These are phyloP conservation scores for Neogobius melanostomus DNA, from an alignment of 2,113 vertebrate genomes.

Conservation along the genomic window DNA sequence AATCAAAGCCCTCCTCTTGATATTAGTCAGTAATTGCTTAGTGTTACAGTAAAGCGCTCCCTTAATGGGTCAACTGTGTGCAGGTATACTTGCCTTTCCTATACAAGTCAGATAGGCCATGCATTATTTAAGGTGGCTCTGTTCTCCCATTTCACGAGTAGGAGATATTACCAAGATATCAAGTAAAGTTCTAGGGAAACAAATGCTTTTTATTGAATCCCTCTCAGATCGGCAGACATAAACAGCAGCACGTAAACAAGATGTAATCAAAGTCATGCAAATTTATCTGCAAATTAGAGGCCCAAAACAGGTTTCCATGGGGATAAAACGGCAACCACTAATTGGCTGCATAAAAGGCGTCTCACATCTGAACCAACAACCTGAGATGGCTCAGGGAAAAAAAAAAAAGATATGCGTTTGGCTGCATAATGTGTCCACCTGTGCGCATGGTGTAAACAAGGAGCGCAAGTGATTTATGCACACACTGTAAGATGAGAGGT, in stretches of 20 bases:
- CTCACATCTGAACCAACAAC: conserved; percentile 61
- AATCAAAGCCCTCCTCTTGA: conserved; percentile 28
- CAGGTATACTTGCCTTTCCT: conserved; percentile 18
- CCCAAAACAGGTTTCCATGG: conserved; percentile 60
- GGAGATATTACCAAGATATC: conserved; percentile 32
- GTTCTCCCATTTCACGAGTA: conserved; percentile 56
- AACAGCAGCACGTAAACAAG: conserved; percentile 31
- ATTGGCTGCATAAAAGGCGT: conserved; percentile 67
- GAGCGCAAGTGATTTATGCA: conserved; percentile 59
- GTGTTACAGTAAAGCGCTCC: conserved; percentile 44
- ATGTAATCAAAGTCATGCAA: conserved; percentile 71
- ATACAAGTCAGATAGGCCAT: conserved; percentile 36
- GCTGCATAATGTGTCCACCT: conserved; percentile 16
- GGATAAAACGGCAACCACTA: conserved; percentile 65
- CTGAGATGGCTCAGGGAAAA: conserved; percentile 53
- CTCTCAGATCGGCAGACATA: conserved; percentile 20
- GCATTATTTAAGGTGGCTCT: conserved; percentile 60
- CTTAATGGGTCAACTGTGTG: conserved; percentile 49
- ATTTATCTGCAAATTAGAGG: conserved; percentile 65
- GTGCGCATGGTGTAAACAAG: conserved; percentile 25
- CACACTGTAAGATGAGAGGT: conserved; percentile 66
- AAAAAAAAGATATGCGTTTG: conserved; percentile 50
- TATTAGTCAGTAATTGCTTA: conserved; percentile 40
- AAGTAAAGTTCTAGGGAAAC: conserved; percentile 31
- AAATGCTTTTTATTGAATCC: conserved; percentile 20